Evolutionary conservation across 2,888 invertebrate genomes (phyloP).

Genomic region (Andrena praecox): DNA sequence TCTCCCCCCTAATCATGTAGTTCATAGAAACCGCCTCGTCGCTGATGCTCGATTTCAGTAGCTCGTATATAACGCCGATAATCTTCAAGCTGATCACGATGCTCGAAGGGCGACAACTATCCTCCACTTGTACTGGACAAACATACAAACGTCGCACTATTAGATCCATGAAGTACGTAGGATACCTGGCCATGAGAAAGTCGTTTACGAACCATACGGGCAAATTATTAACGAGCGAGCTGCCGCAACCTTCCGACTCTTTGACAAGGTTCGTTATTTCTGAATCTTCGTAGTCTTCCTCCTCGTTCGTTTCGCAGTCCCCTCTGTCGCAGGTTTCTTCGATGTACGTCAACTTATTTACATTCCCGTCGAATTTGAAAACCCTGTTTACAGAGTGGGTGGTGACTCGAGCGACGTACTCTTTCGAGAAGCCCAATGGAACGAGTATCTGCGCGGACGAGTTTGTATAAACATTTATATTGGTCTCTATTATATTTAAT

Average conservation of each 20-base stretch:
- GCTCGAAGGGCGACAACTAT: constrained; percentile 87
- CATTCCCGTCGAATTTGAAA: constrained; percentile 74
- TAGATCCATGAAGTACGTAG: constrained; percentile 90
- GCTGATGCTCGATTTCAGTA: constrained; percentile 77
- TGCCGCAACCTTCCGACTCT: constrained; percentile 4
- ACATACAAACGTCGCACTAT: constrained; percentile 88
- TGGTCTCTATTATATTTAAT: constrained; percentile 87
- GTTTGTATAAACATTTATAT: constrained; percentile 88
- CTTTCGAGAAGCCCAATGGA: constrained; percentile 85
- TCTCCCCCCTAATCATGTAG: constrained; percentile 77
- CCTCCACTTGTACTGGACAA: constrained; percentile 90
- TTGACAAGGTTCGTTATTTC: constrained; percentile 42
- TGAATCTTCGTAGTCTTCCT: constrained; percentile 71
- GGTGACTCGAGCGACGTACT: constrained; percentile 49
- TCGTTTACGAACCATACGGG: constrained; percentile 88
- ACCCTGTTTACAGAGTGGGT: constrained; percentile 39
- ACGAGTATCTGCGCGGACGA: constrained; percentile 87
- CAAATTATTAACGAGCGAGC: constrained; percentile 53
- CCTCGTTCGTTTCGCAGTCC: constrained; percentile 60
- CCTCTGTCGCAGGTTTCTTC: constrained; percentile 43
- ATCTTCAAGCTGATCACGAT: constrained; percentile 88
- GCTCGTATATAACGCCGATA: constrained; percentile 87
- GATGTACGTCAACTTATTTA: constrained; percentile 61
- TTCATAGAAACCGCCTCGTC: constrained; percentile 67
- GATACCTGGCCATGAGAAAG: constrained; percentile 87